A percentile compares a stretch with the other conserved stretches of the same genome.
Evolutionary conservation across 2,797 vertebrate species (phyloP).

Genomic region (Lithobates sylvaticus): DNA sequence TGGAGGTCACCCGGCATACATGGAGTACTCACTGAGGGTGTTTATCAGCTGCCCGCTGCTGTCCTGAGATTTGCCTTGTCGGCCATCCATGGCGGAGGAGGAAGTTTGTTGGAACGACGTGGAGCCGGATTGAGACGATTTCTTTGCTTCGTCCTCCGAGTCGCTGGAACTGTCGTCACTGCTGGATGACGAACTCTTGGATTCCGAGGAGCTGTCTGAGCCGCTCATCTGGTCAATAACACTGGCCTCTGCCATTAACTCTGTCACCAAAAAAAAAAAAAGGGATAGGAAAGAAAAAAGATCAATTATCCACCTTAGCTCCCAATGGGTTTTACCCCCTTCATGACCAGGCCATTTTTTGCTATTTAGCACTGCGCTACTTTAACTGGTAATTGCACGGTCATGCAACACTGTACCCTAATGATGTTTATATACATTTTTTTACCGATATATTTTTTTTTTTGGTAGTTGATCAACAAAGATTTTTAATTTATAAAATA

Average conservation of each 20-base stretch:
- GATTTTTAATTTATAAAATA: too few relatives aligned
- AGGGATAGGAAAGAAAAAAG: too few relatives aligned
- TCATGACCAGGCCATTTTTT: too few relatives aligned
- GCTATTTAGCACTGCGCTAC: too few relatives aligned
- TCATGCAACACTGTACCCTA: too few relatives aligned
- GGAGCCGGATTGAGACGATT: slow-evolving; percentile 67
- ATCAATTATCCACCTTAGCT: too few relatives aligned
- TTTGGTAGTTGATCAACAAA: too few relatives aligned
- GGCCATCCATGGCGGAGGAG: slow-evolving; percentile 71
- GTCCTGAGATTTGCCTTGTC: slow-evolving; percentile 78
- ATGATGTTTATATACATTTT: too few relatives aligned
- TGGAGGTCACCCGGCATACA: not conserved
- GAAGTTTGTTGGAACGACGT: slow-evolving; percentile 72
- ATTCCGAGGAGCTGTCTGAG: slow-evolving; percentile 90
- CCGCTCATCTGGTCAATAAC: slow-evolving; percentile 95
- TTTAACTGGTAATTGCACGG: too few relatives aligned
- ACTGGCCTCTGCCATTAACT: slow-evolving; percentile 93
- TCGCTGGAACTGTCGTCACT: slow-evolving; percentile 91
- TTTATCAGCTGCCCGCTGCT: slow-evolving; percentile 84
- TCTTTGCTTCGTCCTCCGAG: slow-evolving; percentile 83
- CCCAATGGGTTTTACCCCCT: too few relatives aligned
- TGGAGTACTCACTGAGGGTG: slow-evolving; percentile 89
- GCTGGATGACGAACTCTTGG: slow-evolving; percentile 91
- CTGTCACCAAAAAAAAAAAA: slow-evolving; percentile 69
- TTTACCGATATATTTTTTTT: too few relatives aligned